These are phyloP conservation scores for Leontopithecus rosalia DNA, from an alignment of 2,797 vertebrate species.

Conservation along the genomic window DNA sequence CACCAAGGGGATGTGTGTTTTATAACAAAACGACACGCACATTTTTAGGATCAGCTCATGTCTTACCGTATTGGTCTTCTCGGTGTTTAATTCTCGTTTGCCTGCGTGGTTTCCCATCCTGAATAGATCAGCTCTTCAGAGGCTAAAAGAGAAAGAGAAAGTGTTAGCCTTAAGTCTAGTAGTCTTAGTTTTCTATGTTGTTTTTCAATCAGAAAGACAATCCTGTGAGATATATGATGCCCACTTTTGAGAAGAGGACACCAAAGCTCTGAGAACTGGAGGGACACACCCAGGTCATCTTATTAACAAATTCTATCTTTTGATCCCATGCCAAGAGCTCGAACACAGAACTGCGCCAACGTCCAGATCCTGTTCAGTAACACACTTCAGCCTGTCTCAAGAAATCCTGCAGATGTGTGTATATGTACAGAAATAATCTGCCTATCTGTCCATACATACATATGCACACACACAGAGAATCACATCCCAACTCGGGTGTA, in stretches of 20 bases:
- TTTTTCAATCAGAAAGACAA: not conserved
- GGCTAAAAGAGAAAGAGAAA: conserved; percentile 67
- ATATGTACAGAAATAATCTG: rapidly evolving
- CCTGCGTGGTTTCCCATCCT: conserved; percentile 85
- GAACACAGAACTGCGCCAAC: rapidly evolving
- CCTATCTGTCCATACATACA: not conserved
- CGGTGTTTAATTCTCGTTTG: conserved; percentile 78
- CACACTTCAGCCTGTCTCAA: not conserved
- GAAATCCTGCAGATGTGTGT: rapidly evolving
- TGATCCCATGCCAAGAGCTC: rapidly evolving
- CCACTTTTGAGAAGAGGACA: not conserved
- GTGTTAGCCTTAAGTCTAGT: not conserved
- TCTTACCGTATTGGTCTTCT: conserved; percentile 82
- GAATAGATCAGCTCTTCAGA: conserved; percentile 22
- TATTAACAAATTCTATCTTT: rapidly evolving
- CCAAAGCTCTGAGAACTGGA: not conserved
- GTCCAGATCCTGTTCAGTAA: rapidly evolving
- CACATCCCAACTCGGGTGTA: rapidly evolving
- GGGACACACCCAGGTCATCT: not conserved
- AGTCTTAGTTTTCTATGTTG: rapidly evolving
- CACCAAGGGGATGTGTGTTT: not conserved
- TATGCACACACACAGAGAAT: not conserved
- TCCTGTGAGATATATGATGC: rapidly evolving
- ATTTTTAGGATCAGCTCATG: rapidly evolving
- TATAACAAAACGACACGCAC: rapidly evolving